Conservation (phyloP, 2,888 invertebrate genomes). For the Leucoma salicis region DNA sequence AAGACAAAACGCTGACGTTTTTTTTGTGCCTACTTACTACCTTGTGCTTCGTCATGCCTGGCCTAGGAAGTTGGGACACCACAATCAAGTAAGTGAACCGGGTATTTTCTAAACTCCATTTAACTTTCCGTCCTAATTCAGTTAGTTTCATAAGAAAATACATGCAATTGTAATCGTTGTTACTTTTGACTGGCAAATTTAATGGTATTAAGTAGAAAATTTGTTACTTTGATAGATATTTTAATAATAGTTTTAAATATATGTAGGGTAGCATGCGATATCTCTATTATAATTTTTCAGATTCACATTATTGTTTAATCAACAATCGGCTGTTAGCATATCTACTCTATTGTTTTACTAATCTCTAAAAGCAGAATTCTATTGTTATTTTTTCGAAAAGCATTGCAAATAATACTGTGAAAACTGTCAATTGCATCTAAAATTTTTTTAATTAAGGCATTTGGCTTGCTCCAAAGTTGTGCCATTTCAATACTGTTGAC, state of each 20-base stretch:
- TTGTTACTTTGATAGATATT: neutral
- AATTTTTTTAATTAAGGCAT: constrained; percentile 39
- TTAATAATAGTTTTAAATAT: too few species aligned
- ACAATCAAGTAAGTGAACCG: constrained; percentile 15
- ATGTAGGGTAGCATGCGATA: too few species aligned
- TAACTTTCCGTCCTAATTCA: constrained; percentile 10
- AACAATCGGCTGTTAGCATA: constrained; percentile 20
- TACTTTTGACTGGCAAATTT: too few species aligned
- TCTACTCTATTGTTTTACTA: constrained; percentile 18
- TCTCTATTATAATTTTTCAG: neutral
- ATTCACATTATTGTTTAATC: constrained; percentile 25
- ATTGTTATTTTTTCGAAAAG: constrained; percentile 20
- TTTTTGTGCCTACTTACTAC: constrained; percentile 38
- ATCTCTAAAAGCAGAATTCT: constrained; percentile 17
- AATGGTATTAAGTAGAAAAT: too few species aligned
- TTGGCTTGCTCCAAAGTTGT: constrained; percentile 44
- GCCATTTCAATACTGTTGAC: constrained; percentile 30
- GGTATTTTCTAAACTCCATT: constrained; percentile 5
- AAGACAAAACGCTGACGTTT: constrained; percentile 39
- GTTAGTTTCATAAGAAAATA: constrained; percentile 1
- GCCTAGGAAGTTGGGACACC: constrained; percentile 24
- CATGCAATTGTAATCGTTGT: too few species aligned
- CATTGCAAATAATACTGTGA: constrained; percentile 35
- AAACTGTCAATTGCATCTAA: constrained; percentile 35
- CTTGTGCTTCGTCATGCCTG: constrained; percentile 31